Base-by-base conservation (phyloP, 1,140 invertebrate species). In the Eriosoma lanigerum region DNA sequence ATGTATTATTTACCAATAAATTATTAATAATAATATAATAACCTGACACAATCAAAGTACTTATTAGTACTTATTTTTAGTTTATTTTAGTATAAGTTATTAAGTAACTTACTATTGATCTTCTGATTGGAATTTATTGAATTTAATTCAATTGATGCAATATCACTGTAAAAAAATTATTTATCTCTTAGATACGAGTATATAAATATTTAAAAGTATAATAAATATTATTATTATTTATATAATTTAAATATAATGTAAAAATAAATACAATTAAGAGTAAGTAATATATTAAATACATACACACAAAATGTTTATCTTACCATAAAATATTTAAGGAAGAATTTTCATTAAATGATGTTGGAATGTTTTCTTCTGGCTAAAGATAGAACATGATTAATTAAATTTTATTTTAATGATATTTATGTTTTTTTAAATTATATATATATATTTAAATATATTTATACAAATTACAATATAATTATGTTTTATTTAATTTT, bases 271-370 rank as follows among this genome's bases (percentile, higher is more conserved):
- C 3, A 38, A 38, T 4, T 38, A 38, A 4, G 32, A 38, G 3
- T 8, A 38, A 38, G 32, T 38, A 38, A n/a, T 8, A 3, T 38
- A 38, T 38, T 38, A 4, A 38, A 8, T 38, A 38, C 3, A 38
- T 4, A 4, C 32, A 4, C 32, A 8, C 32, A 38, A 38, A 4
- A 0, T 54, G 48, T 46, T 38, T 58, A 4, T 1, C n/a, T 75
- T 62, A 78, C 75, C 75, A 78, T 78, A 78, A 46, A 78, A 78
- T 78, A 46, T 78, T 46, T 62, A 78, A 78, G 38, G 73, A 76
- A 26, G 56, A 44, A 17, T 26, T 60, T 26, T 44, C 21, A 13
- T 2, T 56, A 8, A 48, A 26, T 46, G 19, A 46, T 9, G 21
- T 60, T 46, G 75, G 75, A 78, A 62, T n/a, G 15, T n/a, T 48